Conservation (phyloP, 2,113 vertebrate species). For the Campylorhamphus procurvoides region DNA sequence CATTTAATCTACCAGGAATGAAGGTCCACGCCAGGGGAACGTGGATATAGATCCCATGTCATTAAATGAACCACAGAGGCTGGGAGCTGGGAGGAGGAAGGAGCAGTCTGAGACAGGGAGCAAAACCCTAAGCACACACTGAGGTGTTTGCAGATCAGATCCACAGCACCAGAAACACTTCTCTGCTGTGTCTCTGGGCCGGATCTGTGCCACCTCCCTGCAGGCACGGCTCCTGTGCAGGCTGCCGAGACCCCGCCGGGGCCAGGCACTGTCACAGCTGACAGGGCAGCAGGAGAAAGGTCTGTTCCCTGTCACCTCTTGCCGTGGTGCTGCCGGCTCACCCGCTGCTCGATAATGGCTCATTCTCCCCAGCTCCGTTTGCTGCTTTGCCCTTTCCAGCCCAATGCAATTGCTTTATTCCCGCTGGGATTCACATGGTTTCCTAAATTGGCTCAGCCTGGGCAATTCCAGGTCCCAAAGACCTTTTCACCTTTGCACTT, state of each 20-base stretch:
- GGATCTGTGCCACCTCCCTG: not conserved
- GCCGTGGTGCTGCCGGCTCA: not conserved
- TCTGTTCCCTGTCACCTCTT: not conserved
- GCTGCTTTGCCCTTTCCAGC: not conserved
- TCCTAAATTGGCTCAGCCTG: not conserved
- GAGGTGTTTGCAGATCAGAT: not conserved
- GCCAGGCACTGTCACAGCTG: not conserved
- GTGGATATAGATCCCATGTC: accelerated
- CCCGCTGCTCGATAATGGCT: accelerated
- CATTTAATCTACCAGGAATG: not conserved
- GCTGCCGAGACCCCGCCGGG: accelerated
- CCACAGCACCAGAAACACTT: not conserved
- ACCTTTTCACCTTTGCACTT: not conserved
- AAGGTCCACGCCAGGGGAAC: not conserved
- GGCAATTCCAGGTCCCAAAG: not conserved
- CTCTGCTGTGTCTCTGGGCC: not conserved
- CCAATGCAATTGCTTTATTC: not conserved
- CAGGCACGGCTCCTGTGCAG: accelerated
- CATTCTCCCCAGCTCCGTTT: accelerated
- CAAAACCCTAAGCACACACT: not conserved
- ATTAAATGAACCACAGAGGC: not conserved
- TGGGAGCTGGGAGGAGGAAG: not conserved
- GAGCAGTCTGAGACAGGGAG: not conserved
- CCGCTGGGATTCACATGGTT: not conserved
- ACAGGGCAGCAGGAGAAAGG: accelerated